Conservation (phyloP, 2,113 vertebrate species). For the Poecile atricapillus region DNA sequence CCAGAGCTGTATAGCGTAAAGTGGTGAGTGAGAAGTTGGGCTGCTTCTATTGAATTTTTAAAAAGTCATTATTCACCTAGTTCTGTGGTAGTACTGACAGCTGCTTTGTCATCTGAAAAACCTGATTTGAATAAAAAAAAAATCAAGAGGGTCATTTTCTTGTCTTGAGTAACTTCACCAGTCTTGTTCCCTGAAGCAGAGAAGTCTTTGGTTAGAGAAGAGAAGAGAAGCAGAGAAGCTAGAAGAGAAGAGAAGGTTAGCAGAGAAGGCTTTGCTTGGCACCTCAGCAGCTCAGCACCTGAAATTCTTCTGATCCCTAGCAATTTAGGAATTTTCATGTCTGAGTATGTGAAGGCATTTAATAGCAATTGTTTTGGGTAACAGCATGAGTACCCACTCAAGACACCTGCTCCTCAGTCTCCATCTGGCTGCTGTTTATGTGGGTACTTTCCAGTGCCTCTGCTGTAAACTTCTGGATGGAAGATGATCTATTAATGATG, state of each 20-base stretch:
- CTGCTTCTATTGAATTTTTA: neutral
- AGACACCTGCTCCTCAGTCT: neutral
- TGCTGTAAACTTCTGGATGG: neutral
- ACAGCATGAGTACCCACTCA: neutral
- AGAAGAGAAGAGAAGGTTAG: too few species aligned
- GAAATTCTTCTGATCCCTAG: neutral
- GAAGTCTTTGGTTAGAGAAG: neutral
- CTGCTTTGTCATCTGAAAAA: neutral
- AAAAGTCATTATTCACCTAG: neutral
- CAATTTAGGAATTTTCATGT: neutral
- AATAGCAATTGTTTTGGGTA: neutral
- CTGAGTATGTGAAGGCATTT: neutral
- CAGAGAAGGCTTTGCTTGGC: neutral
- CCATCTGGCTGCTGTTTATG: rapidly evolving
- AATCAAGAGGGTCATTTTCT: neutral
- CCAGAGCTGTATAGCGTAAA: neutral
- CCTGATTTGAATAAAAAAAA: neutral
- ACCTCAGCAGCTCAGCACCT: neutral
- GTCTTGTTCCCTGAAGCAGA: neutral
- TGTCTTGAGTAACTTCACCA: neutral
- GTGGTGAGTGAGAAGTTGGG: neutral
- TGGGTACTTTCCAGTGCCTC: neutral
- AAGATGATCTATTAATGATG: neutral
- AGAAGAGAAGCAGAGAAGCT: too few species aligned
- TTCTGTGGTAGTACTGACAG: neutral